Percentiles rank a stretch among this genome's conserved stretches.
These are phyloP conservation scores for Apotomis turbidana DNA, from an alignment of 2,888 invertebrate genomes.

Conservation along the genomic window DNA sequence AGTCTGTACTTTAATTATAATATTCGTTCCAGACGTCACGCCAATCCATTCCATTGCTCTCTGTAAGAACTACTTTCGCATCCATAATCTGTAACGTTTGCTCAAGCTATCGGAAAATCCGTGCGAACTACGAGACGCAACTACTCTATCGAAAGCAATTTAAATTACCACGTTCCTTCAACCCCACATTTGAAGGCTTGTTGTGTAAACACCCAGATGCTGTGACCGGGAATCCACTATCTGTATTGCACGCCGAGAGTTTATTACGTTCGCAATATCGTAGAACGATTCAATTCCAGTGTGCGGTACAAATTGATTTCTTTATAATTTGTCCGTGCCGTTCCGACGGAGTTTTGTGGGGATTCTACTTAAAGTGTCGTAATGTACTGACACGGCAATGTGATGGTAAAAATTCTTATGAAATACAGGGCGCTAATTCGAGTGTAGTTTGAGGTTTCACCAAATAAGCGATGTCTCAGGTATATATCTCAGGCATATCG, in stretches of 20 bases:
- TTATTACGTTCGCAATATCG: conserved; percentile 74
- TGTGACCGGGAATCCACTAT: conserved; percentile 40
- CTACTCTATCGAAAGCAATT: conserved; percentile 22
- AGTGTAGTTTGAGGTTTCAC: too few species aligned
- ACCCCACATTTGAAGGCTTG: conserved; percentile 31
- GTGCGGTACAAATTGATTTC: conserved; percentile 62
- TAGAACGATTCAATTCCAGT: conserved; percentile 54
- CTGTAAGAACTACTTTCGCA: too few species aligned
- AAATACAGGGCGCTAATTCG: too few species aligned
- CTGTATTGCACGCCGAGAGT: conserved; percentile 57
- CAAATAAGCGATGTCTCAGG: too few species aligned
- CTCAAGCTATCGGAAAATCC: neutral
- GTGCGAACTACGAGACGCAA: neutral
- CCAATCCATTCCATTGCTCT: too few species aligned
- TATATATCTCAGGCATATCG: too few species aligned
- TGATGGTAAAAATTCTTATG: neutral
- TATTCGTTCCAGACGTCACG: too few species aligned
- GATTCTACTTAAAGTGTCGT: neutral
- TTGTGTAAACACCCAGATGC: conserved; percentile 37
- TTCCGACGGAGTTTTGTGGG: conserved; percentile 10
- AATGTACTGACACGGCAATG: neutral
- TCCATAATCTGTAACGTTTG: neutral
- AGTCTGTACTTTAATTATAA: too few species aligned
- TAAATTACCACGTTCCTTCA: conserved; percentile 39
- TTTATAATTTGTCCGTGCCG: conserved; percentile 56